Conservation (phyloP, 2,797 vertebrate genomes). For the Loriculus beryllinus region DNA sequence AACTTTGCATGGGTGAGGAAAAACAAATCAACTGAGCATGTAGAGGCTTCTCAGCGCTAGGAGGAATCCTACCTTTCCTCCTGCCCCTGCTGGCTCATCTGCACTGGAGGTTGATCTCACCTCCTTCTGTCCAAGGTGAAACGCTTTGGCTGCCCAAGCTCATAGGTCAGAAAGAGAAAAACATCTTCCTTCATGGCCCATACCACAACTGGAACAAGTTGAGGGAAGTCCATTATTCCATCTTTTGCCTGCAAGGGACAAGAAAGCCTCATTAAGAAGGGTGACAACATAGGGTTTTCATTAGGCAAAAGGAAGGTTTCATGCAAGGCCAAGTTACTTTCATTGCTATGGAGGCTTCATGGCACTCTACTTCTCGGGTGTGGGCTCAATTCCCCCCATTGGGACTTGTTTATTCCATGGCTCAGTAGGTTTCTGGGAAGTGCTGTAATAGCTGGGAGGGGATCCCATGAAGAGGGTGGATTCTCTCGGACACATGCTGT, state of each 20-base stretch:
- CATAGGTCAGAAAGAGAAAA: not conserved
- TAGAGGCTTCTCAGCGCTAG: not conserved
- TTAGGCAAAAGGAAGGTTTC: constrained; percentile 39
- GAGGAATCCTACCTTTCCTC: not conserved
- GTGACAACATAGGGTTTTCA: constrained; percentile 54
- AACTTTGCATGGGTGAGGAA: not conserved
- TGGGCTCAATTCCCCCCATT: constrained; percentile 46
- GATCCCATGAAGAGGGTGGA: constrained; percentile 40
- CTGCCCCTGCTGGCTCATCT: fast-evolving
- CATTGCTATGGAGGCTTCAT: constrained; percentile 53
- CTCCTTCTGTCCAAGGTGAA: not conserved
- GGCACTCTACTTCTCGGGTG: constrained; percentile 45
- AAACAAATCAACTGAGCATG: not conserved
- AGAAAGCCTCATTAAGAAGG: not conserved
- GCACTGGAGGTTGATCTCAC: not conserved
- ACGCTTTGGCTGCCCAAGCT: not conserved
- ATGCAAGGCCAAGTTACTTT: constrained; percentile 51
- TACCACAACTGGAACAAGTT: not conserved
- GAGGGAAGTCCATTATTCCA: constrained; percentile 11
- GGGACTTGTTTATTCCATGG: constrained; percentile 60
- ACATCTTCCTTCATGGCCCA: not conserved
- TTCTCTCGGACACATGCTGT: constrained; percentile 34
- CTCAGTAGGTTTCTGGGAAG: constrained; percentile 49
- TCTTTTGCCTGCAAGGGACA: constrained; percentile 1
- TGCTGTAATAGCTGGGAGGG: constrained; percentile 48